phyloP scores from a whole-genome alignment of 1,140 invertebrate species.

The Drosophila quadrilineata region DNA sequence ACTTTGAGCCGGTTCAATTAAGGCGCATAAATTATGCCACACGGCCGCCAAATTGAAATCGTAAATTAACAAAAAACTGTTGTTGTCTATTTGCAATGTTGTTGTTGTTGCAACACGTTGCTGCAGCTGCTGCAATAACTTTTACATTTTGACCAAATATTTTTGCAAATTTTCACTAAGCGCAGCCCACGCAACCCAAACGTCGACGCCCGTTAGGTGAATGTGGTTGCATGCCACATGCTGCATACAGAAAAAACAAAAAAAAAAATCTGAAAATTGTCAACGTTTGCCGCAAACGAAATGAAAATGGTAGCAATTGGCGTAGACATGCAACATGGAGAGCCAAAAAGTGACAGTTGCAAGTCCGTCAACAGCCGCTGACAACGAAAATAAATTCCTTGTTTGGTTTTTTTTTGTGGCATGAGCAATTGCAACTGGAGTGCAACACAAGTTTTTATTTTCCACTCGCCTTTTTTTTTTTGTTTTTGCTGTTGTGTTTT shows the following conservation, averaged over 20 bases:
- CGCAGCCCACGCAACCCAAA: conserved; percentile 69
- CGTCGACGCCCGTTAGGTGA: conserved; percentile 62
- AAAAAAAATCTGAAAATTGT: conserved; percentile 48
- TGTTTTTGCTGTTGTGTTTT: conserved; percentile 79
- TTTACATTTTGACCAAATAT: conserved; percentile 80
- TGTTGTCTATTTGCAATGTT: conserved; percentile 66
- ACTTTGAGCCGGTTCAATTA: conserved; percentile 69
- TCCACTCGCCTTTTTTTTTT: conserved; percentile 62
- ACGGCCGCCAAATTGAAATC: conserved; percentile 76
- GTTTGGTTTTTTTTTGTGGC: too few species aligned
- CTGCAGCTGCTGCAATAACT: conserved; percentile 52
- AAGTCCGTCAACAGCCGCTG: conserved; percentile 55
- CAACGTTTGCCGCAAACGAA: conserved; percentile 63
- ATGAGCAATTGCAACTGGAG: background rate
- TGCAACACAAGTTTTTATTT: background rate
- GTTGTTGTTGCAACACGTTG: background rate
- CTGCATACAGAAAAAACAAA: background rate
- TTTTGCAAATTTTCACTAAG: conserved; percentile 79
- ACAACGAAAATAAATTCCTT: conserved; percentile 9
- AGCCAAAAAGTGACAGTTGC: conserved; percentile 71
- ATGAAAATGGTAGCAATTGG: conserved; percentile 79
- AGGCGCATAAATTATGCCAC: conserved; percentile 75
- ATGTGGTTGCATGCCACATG: conserved; percentile 36
- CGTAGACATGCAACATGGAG: conserved; percentile 68
- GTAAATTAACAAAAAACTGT: conserved; percentile 80